Evolutionary conservation across 2,888 invertebrate genomes (phyloP), one percentile per base, ranked within the genome.

Genomic region (Patella depressa): DNA sequence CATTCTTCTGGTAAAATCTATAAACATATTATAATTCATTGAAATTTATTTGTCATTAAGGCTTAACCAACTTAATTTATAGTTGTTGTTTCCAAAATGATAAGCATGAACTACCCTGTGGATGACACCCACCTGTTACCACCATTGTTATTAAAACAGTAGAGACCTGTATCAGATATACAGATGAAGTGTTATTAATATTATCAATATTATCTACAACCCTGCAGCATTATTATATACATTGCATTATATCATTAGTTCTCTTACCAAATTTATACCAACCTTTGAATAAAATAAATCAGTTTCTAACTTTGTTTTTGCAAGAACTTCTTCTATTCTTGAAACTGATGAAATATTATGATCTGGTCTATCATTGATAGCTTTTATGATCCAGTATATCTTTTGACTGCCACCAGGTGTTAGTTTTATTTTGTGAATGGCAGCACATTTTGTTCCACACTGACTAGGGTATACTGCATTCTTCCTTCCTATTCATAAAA

Each of bases 361-460:
- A 76, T 54, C 19, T 19, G 54, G 74, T 2, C 53, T 57, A 14
- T 73, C 29, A 53, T 71, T 53, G 12, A 70, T 71, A 14, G 78
- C 76, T 57, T 71, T 76, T 5, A 81, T 76, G 59, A 74, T 78
- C 84, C 82, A 82, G 78, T 80, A 81, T 14, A 78, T 81, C 74
- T 65, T 76, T 12, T 76, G 78, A 17, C 80, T 79, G 4, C 69
- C 77, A 2, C 87, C 86, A 71, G 86, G 76, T 1, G 75, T 69
- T 9, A 89, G 80, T 34, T 71, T 82, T 2, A 88, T 75, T 5
- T 77, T 59, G 80, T 85, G 87, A 76, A 83, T 79, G 17, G 85
- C 88, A n/a, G 85, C 87, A 74, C 85, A 85, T 76, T 90, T 90
- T 34, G 88, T 90, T 1, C 90, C 89, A 12, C 45, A 65, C 12